Evolutionary conservation across 2,888 invertebrate species (phyloP), one percentile per base, ranked within the genome.

Genomic region (Oligia strigilis): DNA sequence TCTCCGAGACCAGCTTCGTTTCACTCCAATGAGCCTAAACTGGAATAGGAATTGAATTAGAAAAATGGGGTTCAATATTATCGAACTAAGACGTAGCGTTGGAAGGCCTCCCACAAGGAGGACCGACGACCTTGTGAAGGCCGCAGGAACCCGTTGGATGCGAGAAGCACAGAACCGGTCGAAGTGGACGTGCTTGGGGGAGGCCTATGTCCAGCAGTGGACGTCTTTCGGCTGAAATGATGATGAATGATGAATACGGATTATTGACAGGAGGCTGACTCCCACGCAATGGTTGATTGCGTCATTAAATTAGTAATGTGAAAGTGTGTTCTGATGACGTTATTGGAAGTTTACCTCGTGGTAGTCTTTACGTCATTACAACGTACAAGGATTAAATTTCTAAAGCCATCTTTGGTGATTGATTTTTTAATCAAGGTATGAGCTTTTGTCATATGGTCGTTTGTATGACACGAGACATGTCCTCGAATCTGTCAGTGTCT

Each of bases 1-100:
- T 55, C 85, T 70, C 83, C 80, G 87, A 82, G 90, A 90, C 87
- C 86, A 89, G 87, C 88, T 82, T 69, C 75, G 81, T 77, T 84
- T 74, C 79, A 29, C 81, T 75, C 73, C 55, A 88, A 81, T 80
- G 75, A 74, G 71, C 43, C 81, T 81, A 60, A 78, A 83, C 72
- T 85, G 77, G 74, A 80, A 83, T 70, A 19, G 66, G 72, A 83
- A 85, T 82, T 64, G 74, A 82, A 84, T 89, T 88, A 85, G 80
- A 81, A 84, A 79, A 85, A 80, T 83, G 66, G n/a, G 19, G 52
- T 75, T 78, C 82, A 71, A 43, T 43, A 43, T 36, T 36, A 36
- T 36, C 36, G 36, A 36, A 36, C 36, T 36, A 36, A 29, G 29
- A 29, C 29, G 29, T 29, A 29, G 29, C 29, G 29, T 29, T 29